Evolutionary conservation across 1,140 invertebrate species (phyloP), one percentile per base, ranked within the genome.

Genomic region (Drosophila littoralis): DNA sequence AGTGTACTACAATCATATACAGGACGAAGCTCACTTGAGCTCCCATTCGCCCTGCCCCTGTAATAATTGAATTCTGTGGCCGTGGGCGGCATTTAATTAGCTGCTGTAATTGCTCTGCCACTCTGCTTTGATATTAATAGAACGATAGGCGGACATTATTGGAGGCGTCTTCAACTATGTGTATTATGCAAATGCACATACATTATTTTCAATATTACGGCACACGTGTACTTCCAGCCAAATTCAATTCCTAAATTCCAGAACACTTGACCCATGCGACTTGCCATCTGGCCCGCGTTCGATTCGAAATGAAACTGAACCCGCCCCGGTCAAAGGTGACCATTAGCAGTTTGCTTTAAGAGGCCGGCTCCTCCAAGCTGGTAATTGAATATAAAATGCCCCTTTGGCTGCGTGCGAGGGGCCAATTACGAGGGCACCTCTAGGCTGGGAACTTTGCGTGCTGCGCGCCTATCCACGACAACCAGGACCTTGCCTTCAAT

Each of bases 361-460:
- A 60, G 58, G 7, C 10, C 2, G 48, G 35, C 43, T 60, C 13
- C n/a, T 46, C 43, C 68, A 65, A 79, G 61, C 55, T 72, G 80
- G 80, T 89, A 89, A 89, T 89, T 89, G 85, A 89, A 89, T 89
- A 81, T 78, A 69, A 89, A 80, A 67, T 64, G 74, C 48, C 46
- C 46, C 68, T 28, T 52, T 61, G 54, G 46, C 73, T 72, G 85
- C 85, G 84, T 89, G 85, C 71, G 65, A 52, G 70, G 36, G 60
- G 60, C 52, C 77, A 88, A 88, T 88, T 84, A 88, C 63, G 76
- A 52, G 57, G 59, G 59, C 64, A 51, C 15, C 57, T 22, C 32
- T 28, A 9, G 32, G 12, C 61, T 28, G 22, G 36, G 48, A 58
- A 69, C 28, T 54, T 89, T 81, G 84, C 84, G 84, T 89, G 84